Conservation (phyloP, 2,113 vertebrate genomes). For the Amazona guildingii region DNA sequence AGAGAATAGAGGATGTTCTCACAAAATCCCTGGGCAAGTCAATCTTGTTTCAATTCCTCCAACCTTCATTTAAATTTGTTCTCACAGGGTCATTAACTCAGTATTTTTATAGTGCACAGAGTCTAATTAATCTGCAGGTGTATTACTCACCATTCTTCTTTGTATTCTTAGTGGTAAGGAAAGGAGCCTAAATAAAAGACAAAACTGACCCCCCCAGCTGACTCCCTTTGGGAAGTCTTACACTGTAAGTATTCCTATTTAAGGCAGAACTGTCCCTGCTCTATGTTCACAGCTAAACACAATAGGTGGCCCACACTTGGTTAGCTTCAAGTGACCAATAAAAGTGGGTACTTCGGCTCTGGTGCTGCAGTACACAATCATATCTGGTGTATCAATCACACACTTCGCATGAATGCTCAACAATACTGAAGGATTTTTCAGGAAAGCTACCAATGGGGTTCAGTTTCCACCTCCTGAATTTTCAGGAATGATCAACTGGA, state of each 20-base stretch:
- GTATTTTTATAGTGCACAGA: neutral
- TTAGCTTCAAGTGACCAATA: neutral
- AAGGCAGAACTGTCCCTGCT: neutral
- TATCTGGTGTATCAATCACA: neutral
- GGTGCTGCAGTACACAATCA: neutral
- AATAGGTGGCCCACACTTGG: fast-evolving
- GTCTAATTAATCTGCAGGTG: neutral
- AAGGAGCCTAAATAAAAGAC: neutral
- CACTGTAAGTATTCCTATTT: neutral
- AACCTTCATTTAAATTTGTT: neutral
- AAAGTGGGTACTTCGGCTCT: neutral
- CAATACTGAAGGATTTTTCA: neutral
- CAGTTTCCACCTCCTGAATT: neutral
- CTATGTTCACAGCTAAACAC: neutral
- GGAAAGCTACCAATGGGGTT: neutral
- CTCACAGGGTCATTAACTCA: neutral
- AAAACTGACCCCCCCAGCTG: neutral
- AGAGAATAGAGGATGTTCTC: neutral
- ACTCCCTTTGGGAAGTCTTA: neutral
- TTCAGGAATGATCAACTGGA: neutral
- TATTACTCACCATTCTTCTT: neutral
- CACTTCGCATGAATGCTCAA: neutral
- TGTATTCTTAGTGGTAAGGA: neutral
- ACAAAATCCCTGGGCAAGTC: neutral
- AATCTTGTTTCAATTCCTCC: neutral